phyloP scores from a whole-genome alignment of 2,888 invertebrate species.

The Habroteleia sp. region DNA sequence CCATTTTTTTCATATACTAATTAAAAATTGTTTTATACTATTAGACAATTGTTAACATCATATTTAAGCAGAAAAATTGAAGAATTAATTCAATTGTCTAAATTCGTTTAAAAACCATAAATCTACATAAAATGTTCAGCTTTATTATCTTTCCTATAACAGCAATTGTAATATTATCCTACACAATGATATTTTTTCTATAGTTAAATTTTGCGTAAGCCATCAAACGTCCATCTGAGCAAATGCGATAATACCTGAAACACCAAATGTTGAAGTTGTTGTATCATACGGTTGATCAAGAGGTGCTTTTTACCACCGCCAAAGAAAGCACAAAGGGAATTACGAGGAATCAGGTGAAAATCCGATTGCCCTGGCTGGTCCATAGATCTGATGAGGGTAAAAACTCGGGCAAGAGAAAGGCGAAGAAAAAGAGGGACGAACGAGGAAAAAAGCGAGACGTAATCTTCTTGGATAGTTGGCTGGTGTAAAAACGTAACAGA shows the following conservation, averaged over 20 bases:
- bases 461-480: constrained; percentile 62
- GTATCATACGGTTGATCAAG: constrained; percentile 37
- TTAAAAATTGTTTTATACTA: no score
- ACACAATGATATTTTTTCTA: no score
- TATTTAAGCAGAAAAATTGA: no score
- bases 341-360: constrained; percentile 62
- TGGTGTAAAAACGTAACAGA: constrained; percentile 79
- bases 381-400: constrained; percentile 38
- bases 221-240: not conserved
- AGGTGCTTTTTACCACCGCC: constrained; percentile 44
- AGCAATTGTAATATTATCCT: no score
- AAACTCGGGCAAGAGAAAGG: constrained; percentile 49
- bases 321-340: constrained; percentile 51
- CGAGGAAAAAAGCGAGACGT: constrained; percentile 62
- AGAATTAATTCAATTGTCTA: no score
- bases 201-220: constrained; percentile 2
- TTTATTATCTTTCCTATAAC: no score
- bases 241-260: constrained; percentile 1
- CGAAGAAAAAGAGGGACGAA: constrained; percentile 48
- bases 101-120: no score
- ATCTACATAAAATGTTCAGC: no score
- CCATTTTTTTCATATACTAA: no score
- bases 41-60: no score
- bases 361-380: constrained; percentile 57
- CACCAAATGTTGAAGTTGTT: constrained; percentile 37